Base-by-base conservation (phyloP, 2,888 invertebrate species). In the Meandrusa payeni region DNA sequence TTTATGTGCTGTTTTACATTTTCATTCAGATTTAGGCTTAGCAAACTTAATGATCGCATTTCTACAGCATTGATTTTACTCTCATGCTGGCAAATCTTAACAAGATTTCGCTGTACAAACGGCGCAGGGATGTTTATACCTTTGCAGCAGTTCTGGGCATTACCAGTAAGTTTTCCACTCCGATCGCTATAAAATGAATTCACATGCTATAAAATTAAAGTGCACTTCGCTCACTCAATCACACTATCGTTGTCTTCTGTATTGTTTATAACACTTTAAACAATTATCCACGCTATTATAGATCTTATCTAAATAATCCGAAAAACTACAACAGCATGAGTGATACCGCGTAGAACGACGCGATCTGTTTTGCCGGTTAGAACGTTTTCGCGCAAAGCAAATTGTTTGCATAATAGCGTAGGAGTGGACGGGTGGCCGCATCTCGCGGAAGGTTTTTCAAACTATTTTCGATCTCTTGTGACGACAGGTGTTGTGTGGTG, bases 371-470 rank as follows among this genome's bases (percentile, higher is more conserved):
- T 15, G 29, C n/a, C 20, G 32, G 26, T 39, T 31, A 32, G 42
- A 38, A 44, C 44, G 38, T 33, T 41, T 47, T 55, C 50, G 49
- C 52, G 49, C 51, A 54, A 59, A 55, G 57, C 61, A 57, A 62
- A 59, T 59, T 69, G 72, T 71, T 69, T 67, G 68, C 64, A 63
- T 52, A 53, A 57, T 52, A 57, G 55, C 45, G 52, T 48, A 44
- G 50, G 54, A 50, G 54, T 47, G 32, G 48, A n/a, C n/a, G n/a
- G n/a, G n/a, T n/a, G n/a, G n/a, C 31, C 49, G 41, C 52, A 54
- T 55, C 47, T 50, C 44, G 53, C 63, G 71, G 70, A 68, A 69
- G 60, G 61, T 67, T 67, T 72, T 71, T 70, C 60, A 39, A 28
- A 44, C 34, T 75, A 69, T 76, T 74, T 72, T 72, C 48, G 50